Evolutionary conservation across 2,888 invertebrate species (phyloP), one percentile per base, ranked within the genome.

Genomic region (Rotaria socialis): DNA sequence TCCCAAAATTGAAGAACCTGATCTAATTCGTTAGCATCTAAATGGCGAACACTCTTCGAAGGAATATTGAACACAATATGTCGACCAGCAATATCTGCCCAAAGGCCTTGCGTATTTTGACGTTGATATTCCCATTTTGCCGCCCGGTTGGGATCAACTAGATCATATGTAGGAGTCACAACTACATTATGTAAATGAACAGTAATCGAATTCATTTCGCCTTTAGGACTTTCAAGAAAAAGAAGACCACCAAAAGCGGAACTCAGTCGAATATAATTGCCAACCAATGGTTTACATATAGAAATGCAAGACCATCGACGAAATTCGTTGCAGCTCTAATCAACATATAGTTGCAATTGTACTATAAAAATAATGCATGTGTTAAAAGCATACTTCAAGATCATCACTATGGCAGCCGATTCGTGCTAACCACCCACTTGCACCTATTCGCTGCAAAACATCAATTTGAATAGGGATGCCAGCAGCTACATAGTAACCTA

Each of bases 61-160:
- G 89, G 89, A 43, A 88, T 47, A 14, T 88, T 88, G 27, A 89
- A 84, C 58, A 86, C 87, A 67, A 88, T 86, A 56, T 85, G 67
- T n/a, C 86, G 60, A 19, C 89, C 89, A 55, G 86, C 86, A n/a
- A 89, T 84, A 84, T 89, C 89, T 47, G 88, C 88, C 89, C 89
- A 89, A 22, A 88, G 84, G 22, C 88, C 88, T 27, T 60, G 27
- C 22, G 86, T 22, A 50, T 80, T 14, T 11, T 27, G 2, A 55
- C 80, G 43, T 58, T 24, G 47, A 27, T 43, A 7, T 35, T 27
- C 8, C 86, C 86, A 86, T 56, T 43, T 27, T 84, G 52, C 0
- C 27, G 43, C 41, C 3, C 85, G 85, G n/a, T 86, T 85, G 1
- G 86, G n/a, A 43, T 86, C 84, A 27, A 47, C 58, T 16, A 86